phyloP scores from a whole-genome alignment of 2,113 vertebrate genomes.

The Oreochromis tanganicae region DNA sequence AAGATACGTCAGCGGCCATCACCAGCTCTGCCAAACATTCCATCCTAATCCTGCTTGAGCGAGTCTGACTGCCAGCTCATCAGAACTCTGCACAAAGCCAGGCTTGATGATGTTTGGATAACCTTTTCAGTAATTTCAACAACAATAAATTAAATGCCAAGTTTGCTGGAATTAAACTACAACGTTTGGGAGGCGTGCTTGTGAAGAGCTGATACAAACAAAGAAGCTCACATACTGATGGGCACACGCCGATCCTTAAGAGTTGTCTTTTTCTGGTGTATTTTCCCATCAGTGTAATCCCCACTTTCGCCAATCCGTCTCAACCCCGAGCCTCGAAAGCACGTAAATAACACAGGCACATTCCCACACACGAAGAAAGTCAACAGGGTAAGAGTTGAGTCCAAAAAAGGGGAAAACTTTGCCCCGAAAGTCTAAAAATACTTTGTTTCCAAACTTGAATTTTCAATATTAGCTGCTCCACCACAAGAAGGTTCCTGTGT shows the following conservation, averaged over 20 bases:
- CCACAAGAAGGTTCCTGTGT: not conserved
- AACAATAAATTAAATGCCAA: not conserved
- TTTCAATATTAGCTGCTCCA: not conserved
- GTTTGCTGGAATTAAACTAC: not conserved
- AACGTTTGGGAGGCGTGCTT: not conserved
- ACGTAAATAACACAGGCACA: not conserved
- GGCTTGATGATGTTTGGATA: not conserved
- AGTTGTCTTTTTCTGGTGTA: not conserved
- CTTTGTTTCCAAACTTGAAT: not conserved
- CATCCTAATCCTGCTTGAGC: constrained; percentile 47
- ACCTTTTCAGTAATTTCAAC: not conserved
- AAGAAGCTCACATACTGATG: not conserved
- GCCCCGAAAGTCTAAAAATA: constrained; percentile 3
- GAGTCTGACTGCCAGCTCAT: not conserved
- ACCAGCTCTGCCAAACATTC: constrained; percentile 50
- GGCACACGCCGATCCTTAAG: not conserved
- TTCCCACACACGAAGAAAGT: not conserved
- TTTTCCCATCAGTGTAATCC: not conserved
- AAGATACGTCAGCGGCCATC: constrained; percentile 39
- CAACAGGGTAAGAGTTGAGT: not conserved
- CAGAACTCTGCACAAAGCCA: constrained; percentile 2
- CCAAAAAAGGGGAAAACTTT: constrained; percentile 9
- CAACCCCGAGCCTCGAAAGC: not conserved
- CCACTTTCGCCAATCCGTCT: not conserved
- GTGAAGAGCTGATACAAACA: not conserved